Conservation (phyloP, 2,888 invertebrate genomes). For the Ectobius pallidus region DNA sequence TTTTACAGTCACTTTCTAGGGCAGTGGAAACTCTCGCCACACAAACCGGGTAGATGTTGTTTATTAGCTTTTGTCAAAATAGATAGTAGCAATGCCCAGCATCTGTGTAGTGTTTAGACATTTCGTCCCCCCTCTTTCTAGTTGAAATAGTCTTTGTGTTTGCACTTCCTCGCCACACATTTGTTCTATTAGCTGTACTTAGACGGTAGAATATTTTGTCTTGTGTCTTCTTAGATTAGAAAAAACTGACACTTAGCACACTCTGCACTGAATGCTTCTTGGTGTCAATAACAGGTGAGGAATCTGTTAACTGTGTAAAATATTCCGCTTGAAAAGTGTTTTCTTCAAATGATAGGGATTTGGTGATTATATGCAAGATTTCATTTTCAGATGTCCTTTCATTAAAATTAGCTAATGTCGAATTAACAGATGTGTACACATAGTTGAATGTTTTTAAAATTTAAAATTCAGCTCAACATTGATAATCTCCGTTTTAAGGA, state of each 20-base stretch:
- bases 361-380: too few species aligned
- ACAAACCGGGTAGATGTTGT: conserved; percentile 9
- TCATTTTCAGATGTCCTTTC: too few species aligned
- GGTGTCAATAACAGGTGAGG: conserved; percentile 12
- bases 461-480: too few species aligned
- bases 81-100: conserved; percentile 6
- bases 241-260: background rate
- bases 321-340: too few species aligned
- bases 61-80: conserved; percentile 10
- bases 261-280: conserved; percentile 9
- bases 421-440: too few species aligned
- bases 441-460: too few species aligned
- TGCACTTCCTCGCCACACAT: conserved; percentile 10
- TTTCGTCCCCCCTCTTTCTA: background rate
- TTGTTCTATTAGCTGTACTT: background rate
- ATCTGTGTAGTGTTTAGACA: background rate
- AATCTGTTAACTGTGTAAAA: too few species aligned
- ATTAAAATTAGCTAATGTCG: too few species aligned
- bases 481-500: too few species aligned
- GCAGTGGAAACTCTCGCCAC: background rate
- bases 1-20: background rate
- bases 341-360: too few species aligned
- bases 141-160: conserved; percentile 10
- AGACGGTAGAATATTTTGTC: conserved; percentile 10
- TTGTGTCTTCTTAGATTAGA: background rate